Evolutionary conservation across 2,888 invertebrate species (phyloP), one percentile per base, ranked within the genome.

Genomic region (Apamea sordens): DNA sequence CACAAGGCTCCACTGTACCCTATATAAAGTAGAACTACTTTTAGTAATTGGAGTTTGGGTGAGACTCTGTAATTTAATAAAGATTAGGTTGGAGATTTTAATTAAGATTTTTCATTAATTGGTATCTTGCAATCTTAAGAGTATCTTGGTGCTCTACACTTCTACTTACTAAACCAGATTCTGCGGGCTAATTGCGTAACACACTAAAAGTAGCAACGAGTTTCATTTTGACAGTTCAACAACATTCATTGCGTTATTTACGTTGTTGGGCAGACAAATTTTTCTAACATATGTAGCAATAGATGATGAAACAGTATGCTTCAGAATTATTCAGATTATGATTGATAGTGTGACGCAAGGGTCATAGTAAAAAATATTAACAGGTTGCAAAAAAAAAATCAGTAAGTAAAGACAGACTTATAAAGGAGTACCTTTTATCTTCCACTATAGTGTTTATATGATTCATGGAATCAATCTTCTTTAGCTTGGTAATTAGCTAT

Each of bases 21-120:
- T 53, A 79, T 1, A 8, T 50, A 28, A 61, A 59, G 18, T 47
- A 21, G 70, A 82, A 59, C 67, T 73, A 85, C 68, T 68, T 65
- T 69, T 24, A 21, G 59, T 56, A 4, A 77, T 74, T 72, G 28
- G 13, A 44, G 61, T 71, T 80, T 53, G 32, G 24, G 32, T 56
- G 21, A 47, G 44, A 44, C 13, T 41, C 18, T 18, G 50, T 82
- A 21, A 77, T 61, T 64, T 8, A 73, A 82, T 64, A 36, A 50
- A 63, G 61, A 74, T 68, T 28, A 68, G 13, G 61, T 36, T 28
- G 24, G 2, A 73, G 44, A 56, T 74, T 47, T 69, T 13, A 21
- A 73, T 80, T 36, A 44, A 41, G 28, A 28, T 61, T 59, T 64
- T 72, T 18, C 41, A 47, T 59, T 8, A 28, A 36, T 36, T 36